phyloP scores from a whole-genome alignment of 2,888 invertebrate species.

The Meganola albula region DNA sequence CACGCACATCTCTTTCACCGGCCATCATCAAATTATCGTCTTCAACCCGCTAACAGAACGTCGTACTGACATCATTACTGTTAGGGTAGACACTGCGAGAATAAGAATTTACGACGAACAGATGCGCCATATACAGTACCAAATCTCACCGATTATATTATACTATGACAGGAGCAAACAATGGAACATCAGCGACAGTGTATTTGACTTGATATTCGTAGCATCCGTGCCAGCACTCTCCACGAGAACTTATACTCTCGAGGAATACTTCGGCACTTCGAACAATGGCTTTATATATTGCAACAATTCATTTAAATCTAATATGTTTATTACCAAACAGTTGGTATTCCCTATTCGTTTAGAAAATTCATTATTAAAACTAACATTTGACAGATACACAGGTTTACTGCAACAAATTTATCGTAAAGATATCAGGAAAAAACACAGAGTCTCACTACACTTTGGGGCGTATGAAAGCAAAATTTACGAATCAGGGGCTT shows the following conservation, averaged over 20 bases:
- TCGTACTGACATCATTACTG: constrained; percentile 85
- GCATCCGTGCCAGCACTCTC: constrained; percentile 87
- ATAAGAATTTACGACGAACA: constrained; percentile 84
- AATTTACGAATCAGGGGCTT: constrained; percentile 96
- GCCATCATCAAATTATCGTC: constrained; percentile 82
- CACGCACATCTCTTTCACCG: constrained; percentile 80
- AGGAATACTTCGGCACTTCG: constrained; percentile 51
- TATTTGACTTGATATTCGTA: constrained; percentile 85
- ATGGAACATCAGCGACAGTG: constrained; percentile 76
- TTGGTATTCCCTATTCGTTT: constrained; percentile 89
- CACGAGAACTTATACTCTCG: constrained; percentile 81
- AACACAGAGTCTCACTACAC: constrained; percentile 86
- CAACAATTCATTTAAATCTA: constrained; percentile 56
- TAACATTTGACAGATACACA: constrained; percentile 88
- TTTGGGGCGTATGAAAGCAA: constrained; percentile 95
- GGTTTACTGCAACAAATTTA: constrained; percentile 90
- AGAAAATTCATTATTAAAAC: constrained; percentile 87
- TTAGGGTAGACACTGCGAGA: constrained; percentile 83
- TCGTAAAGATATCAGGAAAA: constrained; percentile 84
- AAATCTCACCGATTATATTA: constrained; percentile 84
- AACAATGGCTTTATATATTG: constrained; percentile 62
- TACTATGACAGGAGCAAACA: constrained; percentile 46
- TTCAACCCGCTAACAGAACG: constrained; percentile 90
- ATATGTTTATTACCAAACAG: constrained; percentile 71
- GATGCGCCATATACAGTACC: constrained; percentile 81